A percentile compares a stretch with the other conserved stretches of the same genome.
Evolutionary conservation across 2,888 invertebrate genomes (phyloP).

Genomic region (Drosophila paracracens): DNA sequence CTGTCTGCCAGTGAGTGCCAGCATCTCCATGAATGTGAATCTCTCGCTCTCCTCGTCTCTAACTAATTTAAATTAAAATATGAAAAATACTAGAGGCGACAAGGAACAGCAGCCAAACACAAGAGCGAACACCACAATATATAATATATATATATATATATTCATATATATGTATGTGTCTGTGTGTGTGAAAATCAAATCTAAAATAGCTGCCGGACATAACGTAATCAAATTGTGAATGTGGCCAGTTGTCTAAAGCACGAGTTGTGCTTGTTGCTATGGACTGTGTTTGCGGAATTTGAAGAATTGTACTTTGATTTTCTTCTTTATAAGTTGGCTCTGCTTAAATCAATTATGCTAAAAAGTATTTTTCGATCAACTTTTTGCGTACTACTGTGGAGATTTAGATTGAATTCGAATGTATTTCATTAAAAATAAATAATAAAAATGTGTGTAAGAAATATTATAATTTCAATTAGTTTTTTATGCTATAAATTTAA

Average conservation of each 20-base stretch:
- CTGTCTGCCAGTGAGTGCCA: slow-evolving; percentile 41
- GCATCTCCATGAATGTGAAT: slow-evolving; percentile 22
- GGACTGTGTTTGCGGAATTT: slow-evolving; percentile 5
- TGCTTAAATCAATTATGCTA: slow-evolving; percentile 6
- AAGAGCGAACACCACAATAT: slow-evolving; percentile 23
- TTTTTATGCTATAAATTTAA: not conserved
- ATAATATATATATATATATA: not conserved
- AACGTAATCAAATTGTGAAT: slow-evolving; percentile 71
- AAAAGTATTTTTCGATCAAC: not conserved
- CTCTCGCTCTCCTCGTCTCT: slow-evolving; percentile 24
- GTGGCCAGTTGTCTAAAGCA: slow-evolving; percentile 24
- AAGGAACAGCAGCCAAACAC: slow-evolving; percentile 12
- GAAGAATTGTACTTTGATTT: slow-evolving; percentile 1
- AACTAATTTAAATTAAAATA: slow-evolving; percentile 78
- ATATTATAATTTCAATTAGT: not conserved
- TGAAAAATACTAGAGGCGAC: slow-evolving; percentile 68
- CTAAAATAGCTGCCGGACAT: slow-evolving; percentile 78
- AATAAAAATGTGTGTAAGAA: not conserved
- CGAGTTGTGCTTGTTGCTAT: slow-evolving; percentile 14
- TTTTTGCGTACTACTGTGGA: not conserved
- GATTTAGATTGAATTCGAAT: not conserved
- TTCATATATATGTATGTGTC: not conserved
- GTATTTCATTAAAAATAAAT: not conserved
- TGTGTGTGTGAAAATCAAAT: slow-evolving; percentile 73
- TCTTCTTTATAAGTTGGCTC: not conserved